Evolutionary conservation across 2,113 vertebrate species (phyloP), one percentile per base, ranked within the genome.

Genomic region (Psettodes erumei): DNA sequence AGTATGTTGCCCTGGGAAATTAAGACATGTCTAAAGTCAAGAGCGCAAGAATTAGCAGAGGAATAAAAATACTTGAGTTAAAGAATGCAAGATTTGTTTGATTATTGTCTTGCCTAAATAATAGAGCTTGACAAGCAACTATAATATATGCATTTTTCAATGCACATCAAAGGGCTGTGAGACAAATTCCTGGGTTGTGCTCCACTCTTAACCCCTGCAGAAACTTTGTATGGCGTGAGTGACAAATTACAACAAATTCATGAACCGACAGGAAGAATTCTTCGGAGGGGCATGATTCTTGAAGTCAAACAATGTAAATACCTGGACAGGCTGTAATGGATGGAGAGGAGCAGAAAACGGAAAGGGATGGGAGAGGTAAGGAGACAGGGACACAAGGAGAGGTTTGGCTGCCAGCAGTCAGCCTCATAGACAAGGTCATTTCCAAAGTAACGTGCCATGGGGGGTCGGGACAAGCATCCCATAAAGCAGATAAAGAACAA

Each of bases 401-500:
- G 51, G 64, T 25, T 61, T 55, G 79, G 76, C 84, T 75, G 86
- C 81, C 77, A 88, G 83, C 65, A 78, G 76, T 80, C 86, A 82
- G 61, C 77, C 87, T 84, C 90, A 88, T 84, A 90, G 89, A 91
- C 92, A 90, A 94, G 93, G 94, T 94, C 92, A 93, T 71, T 83
- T 81, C 91, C 86, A 90, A 91, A 89, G 79, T 13, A 87, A 92
- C 90, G 82, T 88, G 90, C 87, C 59, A 83, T 65, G 85, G 88
- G 81, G 84, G 89, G 91, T 93, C 88, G 88, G 84, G 89, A 92
- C 90, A 92, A 93, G 93, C 91, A 92, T 92, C 93, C 89, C 89
- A 92, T 93, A 92, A 91, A 95, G 93, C 82, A 95, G 95, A 96
- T 96, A 96, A 96, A 92, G 91, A 96, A 96, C 96, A 97, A 97